Percentiles rank a stretch among this genome's conserved stretches.
Evolutionary conservation across 2,888 invertebrate genomes (phyloP).

Genomic region (Nymphalis urticae): DNA sequence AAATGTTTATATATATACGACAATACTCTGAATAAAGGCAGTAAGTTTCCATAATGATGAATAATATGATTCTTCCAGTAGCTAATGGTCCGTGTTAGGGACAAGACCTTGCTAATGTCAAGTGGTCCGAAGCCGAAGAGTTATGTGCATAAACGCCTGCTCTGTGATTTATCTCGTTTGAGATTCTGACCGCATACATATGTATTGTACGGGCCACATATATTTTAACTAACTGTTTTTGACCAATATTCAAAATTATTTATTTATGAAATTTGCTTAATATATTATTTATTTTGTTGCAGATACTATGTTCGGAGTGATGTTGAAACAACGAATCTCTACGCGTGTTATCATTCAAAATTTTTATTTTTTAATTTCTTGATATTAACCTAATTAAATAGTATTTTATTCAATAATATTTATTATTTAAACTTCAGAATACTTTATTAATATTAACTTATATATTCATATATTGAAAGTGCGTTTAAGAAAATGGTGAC

Average conservation of each 20-base stretch:
- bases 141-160: conserved; percentile 72
- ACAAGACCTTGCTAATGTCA: conserved; percentile 71
- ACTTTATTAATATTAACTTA: neutral
- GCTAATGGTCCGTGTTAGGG: conserved; percentile 37
- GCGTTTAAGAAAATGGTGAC: neutral
- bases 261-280: conserved; percentile 50
- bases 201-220: conserved; percentile 51
- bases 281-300: neutral
- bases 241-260: conserved; percentile 49
- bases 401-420: neutral
- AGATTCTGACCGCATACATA: conserved; percentile 63
- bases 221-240: conserved; percentile 58
- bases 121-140: conserved; percentile 69
- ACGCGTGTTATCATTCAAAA: too few species aligned
- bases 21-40: neutral
- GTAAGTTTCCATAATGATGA: neutral
- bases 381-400: neutral
- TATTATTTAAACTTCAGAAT: neutral
- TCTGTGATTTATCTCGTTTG: conserved; percentile 70
- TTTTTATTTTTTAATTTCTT: neutral
- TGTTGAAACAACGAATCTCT: too few species aligned
- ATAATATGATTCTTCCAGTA: conserved; percentile 21
- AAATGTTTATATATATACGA: neutral
- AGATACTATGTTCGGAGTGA: neutral
- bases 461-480: neutral